Evolutionary conservation across 2,888 invertebrate species (phyloP), one percentile per base, ranked within the genome.

Genomic region (Spisula solida): DNA sequence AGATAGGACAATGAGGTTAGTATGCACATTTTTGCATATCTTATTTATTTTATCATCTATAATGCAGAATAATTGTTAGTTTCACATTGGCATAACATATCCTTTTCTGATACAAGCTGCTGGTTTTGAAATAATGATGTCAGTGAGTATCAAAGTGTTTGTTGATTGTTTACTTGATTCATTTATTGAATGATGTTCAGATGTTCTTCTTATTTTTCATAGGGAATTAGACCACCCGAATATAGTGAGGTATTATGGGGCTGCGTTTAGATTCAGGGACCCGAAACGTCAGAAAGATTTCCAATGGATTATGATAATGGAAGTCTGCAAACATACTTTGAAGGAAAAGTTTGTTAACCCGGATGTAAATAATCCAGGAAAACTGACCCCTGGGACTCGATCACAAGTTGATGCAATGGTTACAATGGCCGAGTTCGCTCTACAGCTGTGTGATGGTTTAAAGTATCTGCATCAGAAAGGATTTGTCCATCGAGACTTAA

Each of bases 401-500:
- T 47, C 70, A 4, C 94, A 93, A 51, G 41, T 86, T 20, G 88
- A 92, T 20, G 92, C 94, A 12, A 94, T 95, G 91, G 82, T 93
- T 34, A 82, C 47, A 41, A 94, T 95, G 92, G 94, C 94, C 2
- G 85, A 91, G 29, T 93, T 93, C 47, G 93, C 92, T 16, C 82
- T 90, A 0, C 95, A 95, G 89, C 91, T 94, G 0, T 92, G 94
- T 86, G 83, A 80, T 47, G 96, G 95, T 10, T 85, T 96, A 41
- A 47, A 85, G 10, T 96, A 95, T 86, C 89, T 96, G 0, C 96
- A 96, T 90, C 86, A 91, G 8, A 95, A 94, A 86, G 93, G 93
- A 60, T 92, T 95, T 25, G 95, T 95, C 0, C 95, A 95, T 86
- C 92, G 96, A 16, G 96, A 96, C 85, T 90, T 96, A 51, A 96